phyloP scores from a whole-genome alignment of 1,140 invertebrate genomes.

The Drosophila cardini region DNA sequence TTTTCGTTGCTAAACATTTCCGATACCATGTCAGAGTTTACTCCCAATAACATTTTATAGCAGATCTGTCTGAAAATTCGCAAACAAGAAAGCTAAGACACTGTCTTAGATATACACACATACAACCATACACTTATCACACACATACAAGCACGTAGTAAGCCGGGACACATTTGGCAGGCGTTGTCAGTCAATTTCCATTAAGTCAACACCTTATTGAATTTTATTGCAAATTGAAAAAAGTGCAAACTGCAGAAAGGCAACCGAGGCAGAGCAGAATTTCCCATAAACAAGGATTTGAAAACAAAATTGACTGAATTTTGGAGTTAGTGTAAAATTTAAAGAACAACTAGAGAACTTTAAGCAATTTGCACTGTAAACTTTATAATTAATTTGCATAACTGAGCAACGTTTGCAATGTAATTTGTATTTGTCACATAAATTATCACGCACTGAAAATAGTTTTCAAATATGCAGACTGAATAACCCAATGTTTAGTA shows the following conservation, averaged over 20 bases:
- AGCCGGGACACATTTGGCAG: slow-evolving; percentile 70
- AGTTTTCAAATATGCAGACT: slow-evolving; percentile 76
- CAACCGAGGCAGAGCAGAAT: slow-evolving; percentile 36
- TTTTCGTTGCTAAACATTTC: slow-evolving; percentile 3
- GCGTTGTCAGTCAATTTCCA: slow-evolving; percentile 78
- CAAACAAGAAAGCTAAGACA: slow-evolving; percentile 46
- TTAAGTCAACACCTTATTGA: slow-evolving; percentile 80
- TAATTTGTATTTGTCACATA: slow-evolving; percentile 71
- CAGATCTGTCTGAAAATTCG: slow-evolving; percentile 20
- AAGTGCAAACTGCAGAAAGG: slow-evolving; percentile 58
- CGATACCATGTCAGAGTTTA: slow-evolving; percentile 33
- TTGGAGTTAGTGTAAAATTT: neutral
- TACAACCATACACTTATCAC: slow-evolving; percentile 7
- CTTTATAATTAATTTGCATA: slow-evolving; percentile 76
- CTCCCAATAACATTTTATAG: slow-evolving; percentile 47
- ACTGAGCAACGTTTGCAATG: slow-evolving; percentile 65
- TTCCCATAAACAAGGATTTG: slow-evolving; percentile 49
- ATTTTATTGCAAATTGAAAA: slow-evolving; percentile 82
- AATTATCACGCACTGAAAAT: slow-evolving; percentile 77
- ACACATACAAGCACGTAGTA: slow-evolving; percentile 31
- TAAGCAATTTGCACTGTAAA: slow-evolving; percentile 7
- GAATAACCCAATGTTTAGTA: slow-evolving; percentile 17
- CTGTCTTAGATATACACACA: slow-evolving; percentile 48
- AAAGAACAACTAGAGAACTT: neutral
- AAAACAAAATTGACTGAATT: slow-evolving; percentile 49